Conservation (phyloP, 2,888 invertebrate genomes). For the Acrobasis suavella region DNA sequence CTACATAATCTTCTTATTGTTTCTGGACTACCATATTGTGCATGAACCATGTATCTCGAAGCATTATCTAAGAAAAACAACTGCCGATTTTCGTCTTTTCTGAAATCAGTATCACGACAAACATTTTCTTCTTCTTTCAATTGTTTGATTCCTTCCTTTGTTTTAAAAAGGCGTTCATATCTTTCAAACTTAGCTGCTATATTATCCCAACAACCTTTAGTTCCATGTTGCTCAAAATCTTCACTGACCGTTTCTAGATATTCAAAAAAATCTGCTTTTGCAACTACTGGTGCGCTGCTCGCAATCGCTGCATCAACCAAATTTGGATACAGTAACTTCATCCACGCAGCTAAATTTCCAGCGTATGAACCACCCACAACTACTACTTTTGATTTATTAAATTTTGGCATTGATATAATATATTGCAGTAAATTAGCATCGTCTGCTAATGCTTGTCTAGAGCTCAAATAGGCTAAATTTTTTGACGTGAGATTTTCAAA, state of each 20-base stretch:
- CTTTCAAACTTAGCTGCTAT: slow-evolving; percentile 52
- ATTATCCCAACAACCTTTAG: slow-evolving; percentile 49
- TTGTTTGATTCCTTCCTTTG: slow-evolving; percentile 48
- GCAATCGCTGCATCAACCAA: slow-evolving; percentile 66
- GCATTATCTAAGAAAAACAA: slow-evolving; percentile 60
- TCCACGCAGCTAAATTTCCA: slow-evolving; percentile 72
- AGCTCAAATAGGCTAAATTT: slow-evolving; percentile 59
- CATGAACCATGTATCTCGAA: slow-evolving; percentile 49
- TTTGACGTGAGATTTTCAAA: slow-evolving; percentile 48
- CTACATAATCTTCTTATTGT: slow-evolving; percentile 52
- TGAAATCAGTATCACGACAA: slow-evolving; percentile 58
- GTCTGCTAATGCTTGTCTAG: slow-evolving; percentile 68
- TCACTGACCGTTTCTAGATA: slow-evolving; percentile 66
- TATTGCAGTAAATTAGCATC: slow-evolving; percentile 49
- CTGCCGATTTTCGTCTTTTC: slow-evolving; percentile 54
- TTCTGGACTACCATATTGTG: slow-evolving; percentile 59
- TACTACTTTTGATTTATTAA: slow-evolving; percentile 59
- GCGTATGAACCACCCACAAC: slow-evolving; percentile 71
- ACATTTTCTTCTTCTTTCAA: slow-evolving; percentile 64
- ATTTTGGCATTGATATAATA: slow-evolving; percentile 49
- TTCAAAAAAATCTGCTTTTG: slow-evolving; percentile 67
- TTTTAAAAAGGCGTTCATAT: slow-evolving; percentile 54
- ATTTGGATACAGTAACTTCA: slow-evolving; percentile 62
- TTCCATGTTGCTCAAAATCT: slow-evolving; percentile 61
- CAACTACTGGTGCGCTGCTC: slow-evolving; percentile 70